Evolutionary conservation across 2,113 vertebrate genomes (phyloP), one percentile per base, ranked within the genome.

Genomic region (Thomomys bottae): DNA sequence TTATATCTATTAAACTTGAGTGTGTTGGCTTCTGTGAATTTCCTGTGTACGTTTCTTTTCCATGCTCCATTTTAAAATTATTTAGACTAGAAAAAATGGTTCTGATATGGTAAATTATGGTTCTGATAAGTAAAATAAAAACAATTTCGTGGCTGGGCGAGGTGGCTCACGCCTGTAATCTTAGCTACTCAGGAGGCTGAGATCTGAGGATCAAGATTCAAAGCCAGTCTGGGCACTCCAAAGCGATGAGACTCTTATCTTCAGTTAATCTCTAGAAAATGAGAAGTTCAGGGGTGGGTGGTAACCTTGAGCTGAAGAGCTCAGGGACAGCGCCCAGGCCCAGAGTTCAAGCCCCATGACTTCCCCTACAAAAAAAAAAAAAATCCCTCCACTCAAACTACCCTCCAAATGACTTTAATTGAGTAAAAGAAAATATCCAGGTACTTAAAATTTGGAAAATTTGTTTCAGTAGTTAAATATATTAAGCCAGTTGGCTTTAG

Each of bases 61-160:
- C 34, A 57, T 23, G 42, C 75, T 57, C 40, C 26, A n/a, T 71
- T 38, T 67, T 88, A 57, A 93, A 90, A 78, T 82, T 63, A 84
- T 84, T 94, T 89, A 38, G 86, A 94, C 57, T 67, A 7, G 49
- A 63, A 64, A 64, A 94, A 91, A 49, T 90, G 28, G 83, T 82
- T 88, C 38, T 78, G 34, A 75, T 28, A 32, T 1, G 49, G 14
- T 49, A n/a, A n/a, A n/a, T n/a, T n/a, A n/a, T n/a, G n/a, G n/a
- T n/a, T n/a, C n/a, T n/a, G 36, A 70, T 64, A 85, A 87, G 26
- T 72, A 26, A 66, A 76, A 72, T 5, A 76, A 42, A 75, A 86
- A 57, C 20, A 28, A 72, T 71, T 67, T 88, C n/a, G n/a, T n/a
- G n/a, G n/a, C n/a, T n/a, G n/a, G n/a, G n/a, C n/a, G n/a, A n/a